These are phyloP conservation scores for Pangasianodon gigas DNA, from an alignment of 2,113 vertebrate species.

Conservation along the genomic window DNA sequence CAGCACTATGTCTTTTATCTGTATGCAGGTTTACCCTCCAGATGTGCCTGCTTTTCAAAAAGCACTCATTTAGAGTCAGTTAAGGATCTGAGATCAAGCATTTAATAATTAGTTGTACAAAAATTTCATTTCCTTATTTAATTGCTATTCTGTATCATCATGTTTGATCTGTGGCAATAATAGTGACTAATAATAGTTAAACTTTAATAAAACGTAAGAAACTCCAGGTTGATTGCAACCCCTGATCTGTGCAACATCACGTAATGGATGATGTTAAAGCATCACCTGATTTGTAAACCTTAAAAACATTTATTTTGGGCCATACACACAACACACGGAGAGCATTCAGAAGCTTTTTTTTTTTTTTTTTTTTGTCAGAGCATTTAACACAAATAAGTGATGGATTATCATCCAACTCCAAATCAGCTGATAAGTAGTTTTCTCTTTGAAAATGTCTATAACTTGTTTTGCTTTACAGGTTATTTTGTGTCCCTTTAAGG, in stretches of 20 bases:
- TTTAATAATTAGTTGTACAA: background rate
- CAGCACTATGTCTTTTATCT: background rate
- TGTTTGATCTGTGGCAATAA: background rate
- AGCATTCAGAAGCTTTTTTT: too few relatives aligned
- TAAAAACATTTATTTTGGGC: background rate
- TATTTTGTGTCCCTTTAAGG: background rate
- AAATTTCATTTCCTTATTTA: background rate
- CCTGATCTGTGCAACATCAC: background rate
- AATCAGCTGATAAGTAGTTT: constrained; percentile 58
- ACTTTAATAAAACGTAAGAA: background rate
- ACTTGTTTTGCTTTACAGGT: background rate
- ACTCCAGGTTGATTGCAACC: background rate
- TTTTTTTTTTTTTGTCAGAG: background rate
- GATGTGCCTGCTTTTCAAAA: background rate
- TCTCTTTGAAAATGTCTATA: constrained; percentile 48
- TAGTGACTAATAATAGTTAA: background rate
- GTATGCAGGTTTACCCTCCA: background rate
- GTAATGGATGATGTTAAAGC: background rate
- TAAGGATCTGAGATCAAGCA: background rate
- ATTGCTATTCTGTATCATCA: background rate
- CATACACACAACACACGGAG: background rate
- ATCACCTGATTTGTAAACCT: background rate
- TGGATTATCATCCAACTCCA: constrained; percentile 61
- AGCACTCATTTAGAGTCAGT: background rate
- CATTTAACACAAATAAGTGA: constrained; percentile 53